phyloP scores from a whole-genome alignment of 2,797 vertebrate genomes.

The Lophotriccus pileatus region DNA sequence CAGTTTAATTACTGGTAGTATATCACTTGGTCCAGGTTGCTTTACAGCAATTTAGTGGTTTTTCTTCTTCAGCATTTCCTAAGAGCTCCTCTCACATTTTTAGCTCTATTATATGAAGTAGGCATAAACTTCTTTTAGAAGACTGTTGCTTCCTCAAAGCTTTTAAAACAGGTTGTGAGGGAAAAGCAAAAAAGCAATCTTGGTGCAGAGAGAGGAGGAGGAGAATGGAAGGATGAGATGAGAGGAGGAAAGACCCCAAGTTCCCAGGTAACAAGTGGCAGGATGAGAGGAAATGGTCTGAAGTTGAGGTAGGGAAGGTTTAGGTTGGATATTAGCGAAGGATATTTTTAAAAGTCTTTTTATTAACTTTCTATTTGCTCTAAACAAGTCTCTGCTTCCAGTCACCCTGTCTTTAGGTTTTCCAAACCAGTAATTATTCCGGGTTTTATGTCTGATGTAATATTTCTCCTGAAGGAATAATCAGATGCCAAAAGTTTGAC shows the following conservation, averaged over 20 bases:
- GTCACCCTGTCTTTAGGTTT: background rate
- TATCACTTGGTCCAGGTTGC: background rate
- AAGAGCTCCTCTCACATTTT: background rate
- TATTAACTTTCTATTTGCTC: background rate
- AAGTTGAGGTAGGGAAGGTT: background rate
- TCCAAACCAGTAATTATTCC: background rate
- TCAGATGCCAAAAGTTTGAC: background rate
- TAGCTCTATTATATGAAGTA: background rate
- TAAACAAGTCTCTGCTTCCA: background rate
- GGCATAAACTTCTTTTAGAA: background rate
- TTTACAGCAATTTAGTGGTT: background rate
- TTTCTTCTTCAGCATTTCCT: background rate
- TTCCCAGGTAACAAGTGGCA: background rate
- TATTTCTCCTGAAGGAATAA: background rate
- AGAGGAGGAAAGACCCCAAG: background rate
- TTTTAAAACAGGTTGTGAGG: background rate
- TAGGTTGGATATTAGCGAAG: background rate
- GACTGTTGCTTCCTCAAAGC: background rate
- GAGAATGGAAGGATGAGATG: background rate
- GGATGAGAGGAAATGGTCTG: background rate
- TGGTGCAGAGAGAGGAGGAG: background rate
- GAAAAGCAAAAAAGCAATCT: background rate
- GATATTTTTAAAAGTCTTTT: background rate
- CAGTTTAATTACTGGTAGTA: background rate
- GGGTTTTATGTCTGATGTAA: background rate